Conservation (phyloP, 2,113 vertebrate genomes). For the Hymenochirus boettgeri region DNA sequence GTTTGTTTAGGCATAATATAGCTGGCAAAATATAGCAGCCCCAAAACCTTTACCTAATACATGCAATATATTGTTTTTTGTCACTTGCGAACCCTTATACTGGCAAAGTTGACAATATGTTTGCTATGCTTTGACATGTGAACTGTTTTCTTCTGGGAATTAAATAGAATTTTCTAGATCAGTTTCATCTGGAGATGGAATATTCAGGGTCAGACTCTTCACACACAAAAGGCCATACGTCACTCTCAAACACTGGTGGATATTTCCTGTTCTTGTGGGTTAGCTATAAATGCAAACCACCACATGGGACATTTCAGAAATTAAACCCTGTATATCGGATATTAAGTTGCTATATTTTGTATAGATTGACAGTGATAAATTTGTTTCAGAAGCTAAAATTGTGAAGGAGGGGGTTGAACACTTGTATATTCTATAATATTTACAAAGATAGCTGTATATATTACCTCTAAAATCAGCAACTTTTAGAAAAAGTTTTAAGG, state of each 20-base stretch:
- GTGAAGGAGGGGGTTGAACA: no score
- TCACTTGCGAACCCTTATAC: background rate
- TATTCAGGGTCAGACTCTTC: slow-evolving; percentile 23
- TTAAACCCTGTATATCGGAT: background rate
- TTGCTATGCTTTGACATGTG: slow-evolving; percentile 11
- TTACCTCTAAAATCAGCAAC: no score
- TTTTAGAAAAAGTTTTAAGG: no score
- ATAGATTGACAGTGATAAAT: no score
- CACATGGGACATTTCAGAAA: background rate
- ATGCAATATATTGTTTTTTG: background rate
- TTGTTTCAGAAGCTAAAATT: no score
- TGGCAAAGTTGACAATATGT: slow-evolving; percentile 10
- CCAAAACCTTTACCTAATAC: slow-evolving; percentile 32
- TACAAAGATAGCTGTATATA: no score
- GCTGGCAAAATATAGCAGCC: no score
- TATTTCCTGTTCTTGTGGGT: slow-evolving; percentile 6
- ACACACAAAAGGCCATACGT: slow-evolving; percentile 5
- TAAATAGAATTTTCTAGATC: slow-evolving; percentile 3
- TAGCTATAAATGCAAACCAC: background rate
- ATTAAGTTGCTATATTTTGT: no score
- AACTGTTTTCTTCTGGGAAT: slow-evolving; percentile 22
- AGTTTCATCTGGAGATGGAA: slow-evolving; percentile 7
- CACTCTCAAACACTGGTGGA: background rate
- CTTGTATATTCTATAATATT: no score
- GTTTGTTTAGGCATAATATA: no score